Conservation (phyloP, 2,888 invertebrate species). For the Pediacus dermestoides region DNA sequence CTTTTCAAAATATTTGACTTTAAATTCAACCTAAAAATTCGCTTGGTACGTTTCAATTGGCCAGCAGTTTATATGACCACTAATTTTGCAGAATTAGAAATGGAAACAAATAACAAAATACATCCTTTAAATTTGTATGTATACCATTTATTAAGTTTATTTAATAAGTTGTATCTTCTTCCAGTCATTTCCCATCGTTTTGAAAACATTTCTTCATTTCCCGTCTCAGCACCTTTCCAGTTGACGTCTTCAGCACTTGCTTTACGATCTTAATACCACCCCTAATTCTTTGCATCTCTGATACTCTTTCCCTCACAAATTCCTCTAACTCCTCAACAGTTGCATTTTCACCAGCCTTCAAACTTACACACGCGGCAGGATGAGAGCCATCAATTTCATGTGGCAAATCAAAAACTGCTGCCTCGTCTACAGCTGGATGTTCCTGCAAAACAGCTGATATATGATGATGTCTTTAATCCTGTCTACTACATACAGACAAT, state of each 20-base stretch:
- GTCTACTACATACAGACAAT: conserved; percentile 34
- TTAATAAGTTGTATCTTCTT: too few relatives aligned
- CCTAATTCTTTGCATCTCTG: conserved; percentile 33
- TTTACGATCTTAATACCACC: conserved; percentile 35
- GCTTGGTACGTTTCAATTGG: too few relatives aligned
- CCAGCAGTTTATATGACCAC: too few relatives aligned
- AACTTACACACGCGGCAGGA: too few relatives aligned
- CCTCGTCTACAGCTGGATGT: conserved; percentile 34
- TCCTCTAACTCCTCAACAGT: conserved; percentile 24
- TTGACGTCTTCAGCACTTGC: conserved; percentile 33
- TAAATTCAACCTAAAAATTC: too few relatives aligned
- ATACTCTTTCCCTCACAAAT: conserved; percentile 30
- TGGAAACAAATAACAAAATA: too few relatives aligned
- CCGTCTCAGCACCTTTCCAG: conserved; percentile 24
- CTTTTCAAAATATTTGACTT: too few relatives aligned
- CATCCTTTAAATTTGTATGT: too few relatives aligned
- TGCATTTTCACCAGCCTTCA: conserved; percentile 9
- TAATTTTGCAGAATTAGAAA: too few relatives aligned
- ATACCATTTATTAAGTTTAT: too few relatives aligned
- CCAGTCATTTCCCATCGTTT: too few relatives aligned
- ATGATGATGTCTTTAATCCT: conserved; percentile 39
- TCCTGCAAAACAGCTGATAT: conserved; percentile 29
- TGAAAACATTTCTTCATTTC: conserved; percentile 11
- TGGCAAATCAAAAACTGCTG: conserved; percentile 35
- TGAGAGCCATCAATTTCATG: conserved; percentile 30